Conservation (phyloP, 2,888 invertebrate genomes). For the Sthenelais limicola region DNA sequence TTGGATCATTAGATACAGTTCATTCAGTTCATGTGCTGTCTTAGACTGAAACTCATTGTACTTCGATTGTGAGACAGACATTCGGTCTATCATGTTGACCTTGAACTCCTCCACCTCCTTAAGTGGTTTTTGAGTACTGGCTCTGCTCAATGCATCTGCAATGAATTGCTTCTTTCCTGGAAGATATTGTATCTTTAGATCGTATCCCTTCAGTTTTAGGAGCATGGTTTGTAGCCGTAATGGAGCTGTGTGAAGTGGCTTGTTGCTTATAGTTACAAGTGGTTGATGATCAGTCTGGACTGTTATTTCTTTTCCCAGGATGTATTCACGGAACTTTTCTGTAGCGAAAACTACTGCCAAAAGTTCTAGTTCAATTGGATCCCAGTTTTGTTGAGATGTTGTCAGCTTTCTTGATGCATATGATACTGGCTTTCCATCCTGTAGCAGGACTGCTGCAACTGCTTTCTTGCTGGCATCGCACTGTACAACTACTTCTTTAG, state of each 20-base stretch:
- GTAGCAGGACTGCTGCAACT: background rate
- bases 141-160: constrained; percentile 40
- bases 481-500: background rate
- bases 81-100: constrained; percentile 38
- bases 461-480: background rate
- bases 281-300: constrained; percentile 48
- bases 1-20: constrained; percentile 25
- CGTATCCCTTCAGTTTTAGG: constrained; percentile 46
- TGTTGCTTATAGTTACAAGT: constrained; percentile 35
- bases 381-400: constrained; percentile 15
- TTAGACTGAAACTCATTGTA: constrained; percentile 19
- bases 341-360: constrained; percentile 21
- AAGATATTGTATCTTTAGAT: constrained; percentile 41
- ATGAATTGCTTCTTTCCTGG: constrained; percentile 44
- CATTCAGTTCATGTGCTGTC: constrained; percentile 30
- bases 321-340: constrained; percentile 33
- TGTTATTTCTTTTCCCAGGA: constrained; percentile 32
- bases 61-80: constrained; percentile 16
- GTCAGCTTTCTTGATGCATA: constrained; percentile 40
- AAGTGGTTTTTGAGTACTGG: constrained; percentile 15
- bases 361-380: constrained; percentile 23
- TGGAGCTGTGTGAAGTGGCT: constrained; percentile 28
- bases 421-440: constrained; percentile 28
- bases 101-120: constrained; percentile 6
- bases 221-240: constrained; percentile 48